A percentile compares a stretch with the other conserved stretches of the same genome.
Conservation (phyloP, 1,140 invertebrate genomes). For the Drosophila parvula region DNA sequence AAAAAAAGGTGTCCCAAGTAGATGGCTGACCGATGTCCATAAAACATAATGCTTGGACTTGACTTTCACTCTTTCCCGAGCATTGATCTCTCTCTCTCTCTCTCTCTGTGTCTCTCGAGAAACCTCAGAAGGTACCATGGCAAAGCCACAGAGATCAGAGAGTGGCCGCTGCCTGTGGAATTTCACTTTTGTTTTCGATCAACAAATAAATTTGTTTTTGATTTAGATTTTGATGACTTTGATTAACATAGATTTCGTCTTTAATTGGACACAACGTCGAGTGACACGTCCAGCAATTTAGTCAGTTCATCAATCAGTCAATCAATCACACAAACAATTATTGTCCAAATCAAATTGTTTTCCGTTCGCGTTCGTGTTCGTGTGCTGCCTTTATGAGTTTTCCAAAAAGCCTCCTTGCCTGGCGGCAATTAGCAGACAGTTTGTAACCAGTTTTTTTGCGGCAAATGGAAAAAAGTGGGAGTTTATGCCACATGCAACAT, state of each 20-base stretch:
- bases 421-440: conserved; percentile 66
- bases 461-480: conserved; percentile 10
- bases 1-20: conserved; percentile 37
- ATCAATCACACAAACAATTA: conserved; percentile 40
- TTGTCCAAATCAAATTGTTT: conserved; percentile 49
- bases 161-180: conserved; percentile 37
- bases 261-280: conserved; percentile 60
- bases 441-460: conserved; percentile 47
- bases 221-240: conserved; percentile 46
- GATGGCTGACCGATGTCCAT: conserved; percentile 52
- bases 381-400: conserved; percentile 53
- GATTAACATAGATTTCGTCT: conserved; percentile 73
- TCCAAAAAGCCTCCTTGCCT: conserved; percentile 35
- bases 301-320: conserved; percentile 69
- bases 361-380: conserved; percentile 30
- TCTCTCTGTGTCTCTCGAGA: conserved; percentile 6
- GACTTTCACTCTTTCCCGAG: conserved; percentile 75
- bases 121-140: conserved; percentile 29
- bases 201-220: conserved; percentile 1
- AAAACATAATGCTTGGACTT: conserved; percentile 68
- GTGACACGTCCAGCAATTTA: conserved; percentile 40
- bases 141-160: conserved; percentile 46
- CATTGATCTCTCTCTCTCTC: conserved; percentile 58
- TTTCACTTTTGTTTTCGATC: conserved; percentile 63
- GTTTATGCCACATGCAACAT: conserved; percentile 34